phyloP scores from a whole-genome alignment of 2,888 invertebrate genomes.

The Sphaerophoria rueppellii region DNA sequence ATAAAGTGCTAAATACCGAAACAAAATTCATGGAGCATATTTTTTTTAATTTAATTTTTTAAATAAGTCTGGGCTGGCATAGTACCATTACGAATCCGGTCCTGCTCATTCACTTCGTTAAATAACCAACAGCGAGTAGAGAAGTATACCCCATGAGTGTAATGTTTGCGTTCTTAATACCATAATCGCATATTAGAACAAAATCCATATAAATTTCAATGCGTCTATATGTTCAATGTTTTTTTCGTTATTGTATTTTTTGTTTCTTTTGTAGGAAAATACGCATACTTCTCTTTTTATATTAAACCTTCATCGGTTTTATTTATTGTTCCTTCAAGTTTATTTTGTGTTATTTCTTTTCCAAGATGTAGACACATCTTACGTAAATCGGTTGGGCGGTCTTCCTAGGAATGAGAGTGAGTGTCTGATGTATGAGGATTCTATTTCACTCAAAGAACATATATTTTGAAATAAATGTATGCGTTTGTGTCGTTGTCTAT shows the following conservation, averaged over 20 bases:
- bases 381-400: neutral
- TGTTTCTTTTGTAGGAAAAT: neutral
- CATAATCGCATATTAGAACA: slow-evolving; percentile 63
- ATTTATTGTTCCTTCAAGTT: slow-evolving; percentile 69
- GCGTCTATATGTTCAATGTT: neutral
- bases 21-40: no score
- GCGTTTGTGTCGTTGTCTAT: slow-evolving; percentile 48
- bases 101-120: neutral
- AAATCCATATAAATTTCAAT: slow-evolving; percentile 8
- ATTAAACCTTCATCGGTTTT: slow-evolving; percentile 60
- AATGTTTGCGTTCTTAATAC: slow-evolving; percentile 44
- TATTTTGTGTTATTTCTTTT: slow-evolving; percentile 37
- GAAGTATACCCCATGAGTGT: neutral
- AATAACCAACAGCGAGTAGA: no score
- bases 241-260: neutral
- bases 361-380: neutral
- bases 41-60: no score
- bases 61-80: no score
- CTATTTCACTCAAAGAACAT: slow-evolving; percentile 27
- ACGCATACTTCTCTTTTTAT: slow-evolving; percentile 9
- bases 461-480: neutral
- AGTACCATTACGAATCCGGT: neutral
- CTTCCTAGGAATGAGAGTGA: neutral
- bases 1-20: no score
- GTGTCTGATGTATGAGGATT: neutral